Evolutionary conservation across 2,113 vertebrate species (phyloP).

Genomic region (Oriolus oriolus): DNA sequence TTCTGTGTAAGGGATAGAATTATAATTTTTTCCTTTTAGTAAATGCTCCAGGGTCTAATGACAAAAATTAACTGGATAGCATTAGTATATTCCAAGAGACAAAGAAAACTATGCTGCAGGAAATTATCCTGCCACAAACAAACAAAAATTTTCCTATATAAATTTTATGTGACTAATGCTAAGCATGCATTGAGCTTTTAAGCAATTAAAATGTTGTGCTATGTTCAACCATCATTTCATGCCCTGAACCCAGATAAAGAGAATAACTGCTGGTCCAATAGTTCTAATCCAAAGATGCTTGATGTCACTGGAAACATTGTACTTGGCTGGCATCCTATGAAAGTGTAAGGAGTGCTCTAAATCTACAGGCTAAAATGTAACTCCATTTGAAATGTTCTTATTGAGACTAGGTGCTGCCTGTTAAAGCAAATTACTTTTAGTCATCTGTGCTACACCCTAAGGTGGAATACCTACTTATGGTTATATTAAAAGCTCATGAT

Average conservation of each 20-base stretch:
- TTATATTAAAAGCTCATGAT: background rate
- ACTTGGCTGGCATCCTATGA: background rate
- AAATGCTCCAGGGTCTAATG: constrained; percentile 18
- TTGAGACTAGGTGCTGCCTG: background rate
- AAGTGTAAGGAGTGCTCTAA: background rate
- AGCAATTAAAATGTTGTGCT: background rate
- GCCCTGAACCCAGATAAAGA: background rate
- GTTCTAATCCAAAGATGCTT: background rate
- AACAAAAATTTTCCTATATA: background rate
- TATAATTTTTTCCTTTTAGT: constrained; percentile 36
- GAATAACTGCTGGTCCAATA: background rate
- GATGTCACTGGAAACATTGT: background rate
- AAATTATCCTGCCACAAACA: constrained; percentile 21
- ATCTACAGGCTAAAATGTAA: background rate
- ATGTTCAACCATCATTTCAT: background rate
- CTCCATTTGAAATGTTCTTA: background rate
- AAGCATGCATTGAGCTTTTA: background rate
- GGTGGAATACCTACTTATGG: background rate
- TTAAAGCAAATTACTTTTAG: background rate
- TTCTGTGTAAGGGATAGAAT: constrained; percentile 31
- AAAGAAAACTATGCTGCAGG: constrained; percentile 2
- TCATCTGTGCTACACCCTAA: background rate
- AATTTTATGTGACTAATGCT: background rate
- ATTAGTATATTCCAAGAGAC: constrained; percentile 8
- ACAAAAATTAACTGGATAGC: constrained; percentile 28